Evolutionary conservation across 2,797 vertebrate genomes (phyloP).

Genomic region (Brotogeris chrysoptera): DNA sequence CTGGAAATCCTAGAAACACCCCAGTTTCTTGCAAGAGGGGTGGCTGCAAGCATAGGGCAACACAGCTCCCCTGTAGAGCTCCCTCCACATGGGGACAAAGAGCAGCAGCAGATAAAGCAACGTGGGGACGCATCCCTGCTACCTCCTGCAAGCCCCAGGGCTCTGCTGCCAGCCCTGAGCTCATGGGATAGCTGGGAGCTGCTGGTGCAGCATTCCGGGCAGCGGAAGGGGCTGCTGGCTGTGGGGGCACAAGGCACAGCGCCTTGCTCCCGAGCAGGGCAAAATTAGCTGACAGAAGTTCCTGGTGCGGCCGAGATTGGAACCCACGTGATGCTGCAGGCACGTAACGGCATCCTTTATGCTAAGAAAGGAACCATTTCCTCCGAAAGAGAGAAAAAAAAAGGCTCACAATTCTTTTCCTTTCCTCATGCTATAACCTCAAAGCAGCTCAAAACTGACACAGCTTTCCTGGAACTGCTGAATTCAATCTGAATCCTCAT

Average conservation of each 20-base stretch:
- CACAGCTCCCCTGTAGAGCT: not conserved
- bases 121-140: fast-evolving
- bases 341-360: constrained; percentile 63
- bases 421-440: not conserved
- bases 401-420: not conserved
- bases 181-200: fast-evolving
- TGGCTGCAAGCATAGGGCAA: not conserved
- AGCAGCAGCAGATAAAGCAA: not conserved
- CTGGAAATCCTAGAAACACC: not conserved
- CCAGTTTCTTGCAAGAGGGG: not conserved
- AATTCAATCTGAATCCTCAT: not conserved
- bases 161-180: not conserved
- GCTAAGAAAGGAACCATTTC: constrained; percentile 66
- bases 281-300: constrained; percentile 55
- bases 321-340: constrained; percentile 32
- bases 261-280: not conserved
- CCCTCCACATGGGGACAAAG: fast-evolving
- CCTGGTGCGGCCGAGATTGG: not conserved
- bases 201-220: fast-evolving
- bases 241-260: fast-evolving
- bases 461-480: constrained; percentile 26
- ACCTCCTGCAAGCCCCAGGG: not conserved
- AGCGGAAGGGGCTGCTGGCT: not conserved
- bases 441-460: not conserved
- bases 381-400: not conserved